phyloP scores from a whole-genome alignment of 2,888 invertebrate genomes.

The Pyrocoelia pectoralis region DNA sequence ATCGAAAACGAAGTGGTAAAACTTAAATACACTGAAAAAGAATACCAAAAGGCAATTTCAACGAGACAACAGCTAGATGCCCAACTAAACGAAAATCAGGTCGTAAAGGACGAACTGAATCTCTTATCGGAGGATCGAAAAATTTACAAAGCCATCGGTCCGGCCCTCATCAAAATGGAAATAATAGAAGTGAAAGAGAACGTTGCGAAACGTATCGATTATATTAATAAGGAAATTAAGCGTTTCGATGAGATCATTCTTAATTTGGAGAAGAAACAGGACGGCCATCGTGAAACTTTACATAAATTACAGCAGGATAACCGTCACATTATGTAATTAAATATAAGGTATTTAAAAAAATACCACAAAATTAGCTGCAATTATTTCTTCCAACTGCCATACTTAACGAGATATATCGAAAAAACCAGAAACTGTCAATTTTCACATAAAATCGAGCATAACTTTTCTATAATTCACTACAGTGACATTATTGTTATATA shows the following conservation, averaged over 20 bases:
- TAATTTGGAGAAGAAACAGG: constrained; percentile 80
- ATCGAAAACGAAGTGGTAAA: constrained; percentile 81
- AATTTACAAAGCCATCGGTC: constrained; percentile 95
- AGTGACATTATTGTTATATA: no score
- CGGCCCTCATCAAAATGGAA: constrained; percentile 94
- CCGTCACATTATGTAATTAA: no score
- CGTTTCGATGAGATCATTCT: constrained; percentile 77
- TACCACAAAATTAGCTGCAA: no score
- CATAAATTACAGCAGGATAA: constrained; percentile 72
- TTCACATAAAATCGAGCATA: no score
- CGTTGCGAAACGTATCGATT: constrained; percentile 94
- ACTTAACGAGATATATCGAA: no score
- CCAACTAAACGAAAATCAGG: constrained; percentile 91
- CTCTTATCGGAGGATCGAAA: constrained; percentile 80
- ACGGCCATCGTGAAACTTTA: constrained; percentile 69
- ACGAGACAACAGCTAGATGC: constrained; percentile 88
- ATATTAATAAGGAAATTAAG: constrained; percentile 78
- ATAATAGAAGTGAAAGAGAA: constrained; percentile 91
- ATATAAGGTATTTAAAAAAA: no score
- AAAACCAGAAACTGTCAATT: no score
- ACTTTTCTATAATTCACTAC: no score
- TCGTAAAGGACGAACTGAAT: constrained; percentile 91
- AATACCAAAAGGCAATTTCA: constrained; percentile 82
- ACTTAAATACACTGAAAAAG: constrained; percentile 84
- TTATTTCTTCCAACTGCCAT: no score